A percentile compares a stretch with the other conserved stretches of the same genome.
These are phyloP conservation scores for Melanostoma mellinum DNA, from an alignment of 2,888 invertebrate species.

Conservation along the genomic window DNA sequence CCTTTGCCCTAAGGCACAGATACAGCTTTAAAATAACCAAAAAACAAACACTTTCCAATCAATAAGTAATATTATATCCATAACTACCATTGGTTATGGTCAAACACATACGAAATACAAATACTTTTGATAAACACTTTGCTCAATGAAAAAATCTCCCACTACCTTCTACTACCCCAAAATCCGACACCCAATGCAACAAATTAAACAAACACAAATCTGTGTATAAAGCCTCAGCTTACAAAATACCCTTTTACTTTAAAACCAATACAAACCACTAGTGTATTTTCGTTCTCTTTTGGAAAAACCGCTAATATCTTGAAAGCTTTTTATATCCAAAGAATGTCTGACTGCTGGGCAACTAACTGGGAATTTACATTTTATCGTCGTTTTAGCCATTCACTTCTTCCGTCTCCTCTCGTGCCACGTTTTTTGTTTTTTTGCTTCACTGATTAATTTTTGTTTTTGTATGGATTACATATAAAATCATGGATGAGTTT, in stretches of 20 bases:
- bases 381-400: slow-evolving; percentile 55
- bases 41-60: too few relatives aligned
- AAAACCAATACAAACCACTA: slow-evolving; percentile 42
- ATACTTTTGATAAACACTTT: too few relatives aligned
- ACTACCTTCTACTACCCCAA: neutral
- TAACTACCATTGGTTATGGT: too few relatives aligned
- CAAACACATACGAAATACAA: too few relatives aligned
- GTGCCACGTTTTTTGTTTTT: neutral
- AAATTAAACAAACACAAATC: slow-evolving; percentile 30
- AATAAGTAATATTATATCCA: too few relatives aligned
- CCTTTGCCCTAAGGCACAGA: too few relatives aligned
- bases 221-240: slow-evolving; percentile 10
- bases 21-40: too few relatives aligned
- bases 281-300: slow-evolving; percentile 34
- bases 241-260: slow-evolving; percentile 48
- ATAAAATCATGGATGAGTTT: slow-evolving; percentile 28
- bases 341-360: slow-evolving; percentile 62
- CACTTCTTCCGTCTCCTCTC: neutral
- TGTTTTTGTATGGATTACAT: slow-evolving; percentile 51
- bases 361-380: slow-evolving; percentile 65
- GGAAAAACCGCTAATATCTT: slow-evolving; percentile 70
- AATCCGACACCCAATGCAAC: slow-evolving; percentile 11
- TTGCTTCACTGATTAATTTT: slow-evolving; percentile 52
- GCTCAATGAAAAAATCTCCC: slow-evolving; percentile 22
- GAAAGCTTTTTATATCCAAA: slow-evolving; percentile 65